A percentile compares a stretch with the other conserved stretches of the same genome.
Evolutionary conservation across 2,888 invertebrate species (phyloP).

Genomic region (Candidula unifasciata): DNA sequence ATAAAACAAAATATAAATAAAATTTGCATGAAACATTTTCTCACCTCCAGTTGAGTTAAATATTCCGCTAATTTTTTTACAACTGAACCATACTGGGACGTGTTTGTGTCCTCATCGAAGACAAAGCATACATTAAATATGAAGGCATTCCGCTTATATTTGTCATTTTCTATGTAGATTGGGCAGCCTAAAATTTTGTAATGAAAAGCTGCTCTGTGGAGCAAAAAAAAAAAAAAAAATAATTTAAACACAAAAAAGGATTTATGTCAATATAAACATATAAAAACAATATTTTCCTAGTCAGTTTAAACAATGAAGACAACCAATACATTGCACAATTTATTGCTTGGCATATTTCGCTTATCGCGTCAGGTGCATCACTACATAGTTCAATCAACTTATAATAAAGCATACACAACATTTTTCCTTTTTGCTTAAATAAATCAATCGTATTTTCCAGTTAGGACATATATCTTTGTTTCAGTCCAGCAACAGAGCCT

Average conservation of each 20-base stretch:
- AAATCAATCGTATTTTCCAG: too few relatives aligned
- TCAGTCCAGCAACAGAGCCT: too few relatives aligned
- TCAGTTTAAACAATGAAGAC: too few relatives aligned
- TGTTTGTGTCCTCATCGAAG: slow-evolving; percentile 91
- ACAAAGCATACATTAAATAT: slow-evolving; percentile 95
- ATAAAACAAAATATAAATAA: neutral
- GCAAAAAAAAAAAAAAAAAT: slow-evolving; percentile 22
- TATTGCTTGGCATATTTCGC: too few relatives aligned
- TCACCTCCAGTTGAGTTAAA: slow-evolving; percentile 82
- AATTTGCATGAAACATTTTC: neutral
- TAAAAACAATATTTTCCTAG: too few relatives aligned
- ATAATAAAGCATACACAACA: too few relatives aligned
- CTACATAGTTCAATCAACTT: too few relatives aligned
- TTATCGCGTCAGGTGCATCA: too few relatives aligned
- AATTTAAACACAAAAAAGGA: neutral
- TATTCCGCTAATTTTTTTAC: slow-evolving; percentile 96
- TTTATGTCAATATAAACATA: neutral
- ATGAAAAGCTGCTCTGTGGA: slow-evolving; percentile 84
- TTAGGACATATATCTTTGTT: too few relatives aligned
- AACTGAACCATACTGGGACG: slow-evolving; percentile 94
- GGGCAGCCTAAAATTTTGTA: slow-evolving; percentile 95
- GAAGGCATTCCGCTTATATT: slow-evolving; percentile 94
- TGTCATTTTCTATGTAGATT: slow-evolving; percentile 90
- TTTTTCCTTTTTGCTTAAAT: too few relatives aligned
- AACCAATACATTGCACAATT: too few relatives aligned